phyloP scores from a whole-genome alignment of 2,797 vertebrate genomes.

The Novumbra hubbsi region DNA sequence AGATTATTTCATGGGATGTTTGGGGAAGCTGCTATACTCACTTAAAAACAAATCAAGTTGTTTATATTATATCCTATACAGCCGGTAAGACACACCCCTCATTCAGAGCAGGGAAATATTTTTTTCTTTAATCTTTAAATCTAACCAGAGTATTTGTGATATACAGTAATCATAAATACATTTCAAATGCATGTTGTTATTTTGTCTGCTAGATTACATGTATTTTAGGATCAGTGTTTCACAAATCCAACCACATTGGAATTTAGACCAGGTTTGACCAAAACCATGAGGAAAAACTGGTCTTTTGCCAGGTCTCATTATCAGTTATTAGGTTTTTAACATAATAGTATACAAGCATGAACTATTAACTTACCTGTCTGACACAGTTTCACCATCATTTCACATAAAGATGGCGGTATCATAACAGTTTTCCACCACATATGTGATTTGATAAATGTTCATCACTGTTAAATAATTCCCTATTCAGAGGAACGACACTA shows the following conservation, averaged over 20 bases:
- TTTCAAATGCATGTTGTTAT: background rate
- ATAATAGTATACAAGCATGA: background rate
- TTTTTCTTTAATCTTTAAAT: slow-evolving; percentile 17
- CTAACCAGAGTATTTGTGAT: slow-evolving; percentile 23
- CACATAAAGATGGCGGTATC: too few relatives aligned
- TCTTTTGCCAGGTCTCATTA: background rate
- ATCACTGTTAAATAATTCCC: too few relatives aligned
- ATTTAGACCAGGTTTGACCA: background rate
- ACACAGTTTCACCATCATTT: too few relatives aligned
- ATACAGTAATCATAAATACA: background rate
- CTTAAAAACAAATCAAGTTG: background rate
- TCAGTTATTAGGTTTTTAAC: background rate
- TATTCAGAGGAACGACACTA: too few relatives aligned
- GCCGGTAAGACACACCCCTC: slow-evolving; percentile 36
- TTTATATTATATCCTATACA: background rate
- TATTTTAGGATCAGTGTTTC: background rate
- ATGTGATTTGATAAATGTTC: too few relatives aligned
- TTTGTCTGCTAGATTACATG: slow-evolving; percentile 35
- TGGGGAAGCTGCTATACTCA: background rate
- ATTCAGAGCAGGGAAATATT: slow-evolving; percentile 18
- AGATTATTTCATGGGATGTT: background rate
- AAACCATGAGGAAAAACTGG: background rate
- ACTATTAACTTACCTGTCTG: too few relatives aligned
- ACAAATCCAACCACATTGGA: background rate
- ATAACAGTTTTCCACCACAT: too few relatives aligned